Percentiles rank a stretch among this genome's conserved stretches.
Evolutionary conservation across 2,888 invertebrate species (phyloP).

Genomic region (Ditula angustiorana): DNA sequence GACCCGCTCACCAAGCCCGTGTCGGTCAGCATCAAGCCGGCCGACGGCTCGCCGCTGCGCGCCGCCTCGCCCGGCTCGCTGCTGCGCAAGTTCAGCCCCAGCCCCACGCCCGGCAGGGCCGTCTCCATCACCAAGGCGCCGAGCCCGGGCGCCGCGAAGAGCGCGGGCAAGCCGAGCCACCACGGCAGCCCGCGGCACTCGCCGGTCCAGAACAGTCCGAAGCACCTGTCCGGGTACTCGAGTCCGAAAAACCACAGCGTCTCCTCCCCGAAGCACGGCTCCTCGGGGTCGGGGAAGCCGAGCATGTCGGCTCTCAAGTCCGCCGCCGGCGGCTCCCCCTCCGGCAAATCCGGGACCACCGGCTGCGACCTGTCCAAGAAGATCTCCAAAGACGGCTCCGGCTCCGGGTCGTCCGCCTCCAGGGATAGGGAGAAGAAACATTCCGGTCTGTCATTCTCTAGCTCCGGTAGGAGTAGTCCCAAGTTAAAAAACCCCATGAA

Average conservation of each 20-base stretch:
- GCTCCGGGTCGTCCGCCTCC: constrained; percentile 71
- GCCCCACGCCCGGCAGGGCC: constrained; percentile 88
- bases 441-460: constrained; percentile 78
- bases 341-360: constrained; percentile 85
- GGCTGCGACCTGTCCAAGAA: constrained; percentile 85
- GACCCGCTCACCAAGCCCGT: constrained; percentile 90
- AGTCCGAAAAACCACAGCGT: constrained; percentile 92
- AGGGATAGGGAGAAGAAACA: constrained; percentile 86
- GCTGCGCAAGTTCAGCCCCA: constrained; percentile 89
- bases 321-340: constrained; percentile 89
- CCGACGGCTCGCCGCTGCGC: constrained; percentile 86
- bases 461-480: constrained; percentile 87
- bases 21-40: constrained; percentile 90
- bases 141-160: constrained; percentile 76
- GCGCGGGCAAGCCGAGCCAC: constrained; percentile 80
- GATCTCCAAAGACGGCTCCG: constrained; percentile 79
- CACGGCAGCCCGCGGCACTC: constrained; percentile 91
- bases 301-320: constrained; percentile 95
- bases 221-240: constrained; percentile 89
- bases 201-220: constrained; percentile 91
- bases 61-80: constrained; percentile 88
- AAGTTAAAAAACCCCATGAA: constrained; percentile 89
- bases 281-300: constrained; percentile 92
- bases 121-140: constrained; percentile 87
- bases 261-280: constrained; percentile 92